Conservation (phyloP, 53 echinoderm and acorn worm genomes). For the Stichopus horrens region DNA sequence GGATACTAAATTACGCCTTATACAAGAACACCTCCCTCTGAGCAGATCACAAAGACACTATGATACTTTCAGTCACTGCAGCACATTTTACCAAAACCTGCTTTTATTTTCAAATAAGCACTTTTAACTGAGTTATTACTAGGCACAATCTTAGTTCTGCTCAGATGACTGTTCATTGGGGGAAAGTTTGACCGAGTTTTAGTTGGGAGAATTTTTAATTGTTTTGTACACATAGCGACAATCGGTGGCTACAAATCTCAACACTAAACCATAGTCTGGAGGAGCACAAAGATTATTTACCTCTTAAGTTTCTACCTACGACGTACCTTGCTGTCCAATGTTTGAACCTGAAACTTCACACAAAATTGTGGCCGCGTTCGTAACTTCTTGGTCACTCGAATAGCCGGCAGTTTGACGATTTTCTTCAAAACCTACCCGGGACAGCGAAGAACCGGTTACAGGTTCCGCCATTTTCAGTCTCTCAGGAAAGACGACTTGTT, state of each 20-base stretch:
- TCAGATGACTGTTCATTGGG: conserved; percentile 19
- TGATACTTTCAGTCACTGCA: too few species aligned
- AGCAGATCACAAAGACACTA: too few species aligned
- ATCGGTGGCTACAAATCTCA: conserved; percentile 12
- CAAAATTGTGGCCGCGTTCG: conserved; percentile 47
- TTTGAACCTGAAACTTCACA: conserved; percentile 50
- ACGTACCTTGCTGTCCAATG: conserved; percentile 38
- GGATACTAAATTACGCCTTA: too few species aligned
- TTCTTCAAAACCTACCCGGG: neutral
- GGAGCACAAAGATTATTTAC: neutral
- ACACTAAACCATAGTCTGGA: neutral
- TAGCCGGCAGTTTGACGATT: conserved; percentile 40
- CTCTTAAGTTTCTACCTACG: neutral
- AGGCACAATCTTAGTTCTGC: neutral
- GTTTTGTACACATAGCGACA: neutral
- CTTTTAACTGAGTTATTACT: neutral
- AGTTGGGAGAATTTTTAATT: conserved; percentile 42
- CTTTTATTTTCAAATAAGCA: too few species aligned
- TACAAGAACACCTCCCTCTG: too few species aligned
- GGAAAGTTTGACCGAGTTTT: conserved; percentile 8
- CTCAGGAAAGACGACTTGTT: neutral
- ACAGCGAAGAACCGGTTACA: neutral
- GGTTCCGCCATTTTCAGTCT: neutral
- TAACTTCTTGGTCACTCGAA: conserved; percentile 50
- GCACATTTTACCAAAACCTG: too few species aligned